Percentiles rank a stretch among this genome's conserved stretches.
Conservation (phyloP, 30 jellyfish, hydroid and myxozoan species). For the Turritopsis dohrnii region DNA sequence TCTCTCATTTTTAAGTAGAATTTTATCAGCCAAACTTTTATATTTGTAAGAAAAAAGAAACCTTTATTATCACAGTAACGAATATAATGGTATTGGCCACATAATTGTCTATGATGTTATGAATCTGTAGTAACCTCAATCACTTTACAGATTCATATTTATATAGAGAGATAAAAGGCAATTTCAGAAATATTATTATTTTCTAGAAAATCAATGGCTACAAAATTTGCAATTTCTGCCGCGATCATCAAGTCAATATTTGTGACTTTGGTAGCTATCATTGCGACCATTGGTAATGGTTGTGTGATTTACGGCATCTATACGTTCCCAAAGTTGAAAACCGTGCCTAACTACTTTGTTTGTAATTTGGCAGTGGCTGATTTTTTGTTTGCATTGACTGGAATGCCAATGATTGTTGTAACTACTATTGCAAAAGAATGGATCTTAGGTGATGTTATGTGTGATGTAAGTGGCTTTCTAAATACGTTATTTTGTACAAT, state of each 20-base stretch:
- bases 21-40: no score
- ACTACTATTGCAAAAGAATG: constrained; percentile 80
- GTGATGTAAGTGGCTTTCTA: constrained; percentile 75
- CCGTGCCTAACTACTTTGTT: constrained; percentile 82
- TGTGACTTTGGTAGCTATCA: constrained; percentile 34
- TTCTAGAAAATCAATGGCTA: background rate
- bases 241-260: constrained; percentile 53
- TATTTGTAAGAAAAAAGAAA: no score
- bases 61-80: no score
- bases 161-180: no score
- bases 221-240: background rate
- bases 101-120: no score
- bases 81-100: no score
- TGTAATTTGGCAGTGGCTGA: constrained; percentile 90
- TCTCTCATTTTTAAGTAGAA: no score
- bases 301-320: constrained; percentile 62
- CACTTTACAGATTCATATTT: no score
- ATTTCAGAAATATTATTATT: no score
- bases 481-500: constrained; percentile 58
- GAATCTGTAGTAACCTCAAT: no score
- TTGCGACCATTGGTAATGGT: constrained; percentile 61
- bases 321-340: constrained; percentile 49
- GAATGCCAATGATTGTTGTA: constrained; percentile 62
- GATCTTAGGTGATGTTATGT: constrained; percentile 69
- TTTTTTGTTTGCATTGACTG: constrained; percentile 58